Conservation (phyloP, 1,140 invertebrate species). For the Protaetia brevitarsis region DNA sequence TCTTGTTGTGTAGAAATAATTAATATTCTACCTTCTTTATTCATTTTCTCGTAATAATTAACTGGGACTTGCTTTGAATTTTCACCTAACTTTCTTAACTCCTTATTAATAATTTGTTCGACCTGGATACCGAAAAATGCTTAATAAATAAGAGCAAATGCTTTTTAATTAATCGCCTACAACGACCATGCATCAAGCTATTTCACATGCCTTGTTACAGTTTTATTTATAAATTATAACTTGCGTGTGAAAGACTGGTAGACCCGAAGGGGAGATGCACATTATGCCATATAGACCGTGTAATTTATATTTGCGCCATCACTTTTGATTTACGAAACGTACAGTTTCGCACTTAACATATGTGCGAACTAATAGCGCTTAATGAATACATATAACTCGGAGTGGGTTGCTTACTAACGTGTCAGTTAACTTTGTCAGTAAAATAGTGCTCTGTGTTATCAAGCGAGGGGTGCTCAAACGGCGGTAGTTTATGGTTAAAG, state of each 20-base stretch:
- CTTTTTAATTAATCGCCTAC: constrained; percentile 1
- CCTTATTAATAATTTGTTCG: background rate
- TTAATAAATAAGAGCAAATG: background rate
- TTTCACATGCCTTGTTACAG: background rate
- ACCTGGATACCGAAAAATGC: background rate
- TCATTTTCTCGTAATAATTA: too few relatives aligned
- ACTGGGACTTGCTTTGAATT: background rate
- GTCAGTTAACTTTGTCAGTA: background rate
- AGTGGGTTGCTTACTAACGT: background rate
- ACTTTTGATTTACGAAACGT: constrained; percentile 14
- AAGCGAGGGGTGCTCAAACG: constrained; percentile 26
- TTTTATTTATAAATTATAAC: background rate
- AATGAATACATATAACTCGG: constrained; percentile 36
- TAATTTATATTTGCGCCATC: constrained; percentile 5
- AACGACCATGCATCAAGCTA: background rate
- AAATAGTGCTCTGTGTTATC: background rate
- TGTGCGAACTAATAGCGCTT: constrained; percentile 40
- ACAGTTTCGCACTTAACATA: constrained; percentile 30
- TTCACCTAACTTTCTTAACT: background rate
- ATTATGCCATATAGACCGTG: background rate
- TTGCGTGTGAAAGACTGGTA: constrained; percentile 25
- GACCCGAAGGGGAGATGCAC: constrained; percentile 7
- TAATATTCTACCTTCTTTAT: too few relatives aligned
- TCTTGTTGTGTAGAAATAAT: too few relatives aligned
- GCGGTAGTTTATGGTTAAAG: too few relatives aligned